phyloP scores from a whole-genome alignment of 2,888 invertebrate genomes.

The Drosophila austrosaltans region DNA sequence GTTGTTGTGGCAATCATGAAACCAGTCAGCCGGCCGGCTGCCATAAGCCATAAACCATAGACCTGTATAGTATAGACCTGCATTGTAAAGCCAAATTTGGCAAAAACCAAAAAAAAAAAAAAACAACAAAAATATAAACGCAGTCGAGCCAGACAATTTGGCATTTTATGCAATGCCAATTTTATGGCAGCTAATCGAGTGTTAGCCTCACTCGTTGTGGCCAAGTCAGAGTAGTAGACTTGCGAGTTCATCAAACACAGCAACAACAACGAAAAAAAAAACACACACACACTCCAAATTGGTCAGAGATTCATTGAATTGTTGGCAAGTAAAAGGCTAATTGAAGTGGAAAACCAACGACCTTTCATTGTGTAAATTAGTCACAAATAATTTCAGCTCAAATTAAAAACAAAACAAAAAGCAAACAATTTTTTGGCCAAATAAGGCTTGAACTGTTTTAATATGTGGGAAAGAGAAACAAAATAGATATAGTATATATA shows the following conservation, averaged over 20 bases:
- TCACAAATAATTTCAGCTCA: slow-evolving; percentile 62
- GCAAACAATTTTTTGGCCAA: slow-evolving; percentile 47
- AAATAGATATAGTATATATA: neutral
- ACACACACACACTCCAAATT: slow-evolving; percentile 55
- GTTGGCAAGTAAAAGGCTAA: slow-evolving; percentile 55
- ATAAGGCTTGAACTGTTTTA: slow-evolving; percentile 49
- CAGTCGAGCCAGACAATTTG: slow-evolving; percentile 70
- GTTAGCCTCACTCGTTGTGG: slow-evolving; percentile 42
- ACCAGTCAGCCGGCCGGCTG: slow-evolving; percentile 64
- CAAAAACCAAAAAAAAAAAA: neutral
- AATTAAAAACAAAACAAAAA: slow-evolving; percentile 41
- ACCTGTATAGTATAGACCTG: slow-evolving; percentile 23
- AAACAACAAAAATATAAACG: too few relatives aligned
- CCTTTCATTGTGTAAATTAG: slow-evolving; percentile 74
- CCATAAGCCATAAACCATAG: slow-evolving; percentile 62
- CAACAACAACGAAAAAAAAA: slow-evolving; percentile 15
- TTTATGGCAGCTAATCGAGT: slow-evolving; percentile 25
- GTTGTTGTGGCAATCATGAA: slow-evolving; percentile 51
- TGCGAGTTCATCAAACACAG: slow-evolving; percentile 52
- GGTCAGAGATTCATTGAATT: slow-evolving; percentile 48
- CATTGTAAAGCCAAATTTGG: slow-evolving; percentile 71
- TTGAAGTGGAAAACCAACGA: slow-evolving; percentile 78
- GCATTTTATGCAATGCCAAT: slow-evolving; percentile 68
- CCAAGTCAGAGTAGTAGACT: slow-evolving; percentile 19
- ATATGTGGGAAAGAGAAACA: slow-evolving; percentile 28